Conservation (phyloP, 2,888 invertebrate genomes). For the Campaea margaritaria region DNA sequence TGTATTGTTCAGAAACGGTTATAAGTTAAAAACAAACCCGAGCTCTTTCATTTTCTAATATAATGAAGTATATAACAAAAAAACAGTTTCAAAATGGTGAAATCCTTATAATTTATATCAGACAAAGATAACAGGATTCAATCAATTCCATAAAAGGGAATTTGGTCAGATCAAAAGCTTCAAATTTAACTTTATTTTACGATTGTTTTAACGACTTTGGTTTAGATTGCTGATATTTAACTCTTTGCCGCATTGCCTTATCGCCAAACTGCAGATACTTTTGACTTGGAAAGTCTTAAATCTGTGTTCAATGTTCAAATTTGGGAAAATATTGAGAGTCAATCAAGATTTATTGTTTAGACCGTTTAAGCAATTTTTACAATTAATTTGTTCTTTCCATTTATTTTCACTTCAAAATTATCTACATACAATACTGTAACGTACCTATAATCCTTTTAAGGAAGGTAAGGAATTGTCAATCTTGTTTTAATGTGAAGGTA, state of each 20-base stretch:
- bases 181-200: constrained; percentile 71
- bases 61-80: neutral
- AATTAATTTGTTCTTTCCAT: neutral
- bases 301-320: constrained; percentile 29
- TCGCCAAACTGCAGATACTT: constrained; percentile 61
- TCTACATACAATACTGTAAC: too few species aligned
- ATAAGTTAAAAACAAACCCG: too few species aligned
- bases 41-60: neutral
- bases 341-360: constrained; percentile 9
- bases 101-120: constrained; percentile 15
- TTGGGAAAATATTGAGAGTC: constrained; percentile 17
- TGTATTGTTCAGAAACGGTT: too few species aligned
- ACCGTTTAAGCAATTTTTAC: neutral
- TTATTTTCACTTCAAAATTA: neutral
- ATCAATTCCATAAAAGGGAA: constrained; percentile 48
- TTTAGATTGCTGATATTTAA: constrained; percentile 69
- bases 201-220: constrained; percentile 70
- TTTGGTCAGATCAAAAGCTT: constrained; percentile 59
- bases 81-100: constrained; percentile 9
- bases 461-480: constrained; percentile 1
- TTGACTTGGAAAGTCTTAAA: constrained; percentile 39
- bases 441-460: constrained; percentile 14
- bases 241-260: constrained; percentile 66
- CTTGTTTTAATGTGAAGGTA: constrained; percentile 14
- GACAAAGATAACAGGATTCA: constrained; percentile 39